Evolutionary conservation across 1,140 invertebrate species (phyloP).

Genomic region (Lasaia peninsularis): DNA sequence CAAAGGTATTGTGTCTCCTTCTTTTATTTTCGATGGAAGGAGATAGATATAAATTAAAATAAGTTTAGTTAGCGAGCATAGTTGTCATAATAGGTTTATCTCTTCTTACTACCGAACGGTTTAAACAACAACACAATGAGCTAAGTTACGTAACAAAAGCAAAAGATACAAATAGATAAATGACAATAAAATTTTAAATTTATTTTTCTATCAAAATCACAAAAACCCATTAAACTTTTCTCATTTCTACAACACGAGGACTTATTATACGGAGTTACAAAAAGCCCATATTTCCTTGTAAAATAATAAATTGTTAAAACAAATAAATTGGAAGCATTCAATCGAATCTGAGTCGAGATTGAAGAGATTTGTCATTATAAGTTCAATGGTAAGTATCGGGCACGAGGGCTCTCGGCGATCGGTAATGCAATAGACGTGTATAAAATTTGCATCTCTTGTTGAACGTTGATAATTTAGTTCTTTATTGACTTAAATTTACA

Average conservation of each 20-base stretch:
- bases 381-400: constrained; percentile 1
- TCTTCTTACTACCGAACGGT: no score
- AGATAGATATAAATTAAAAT: no score
- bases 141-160: no score
- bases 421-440: constrained; percentile 17
- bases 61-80: no score
- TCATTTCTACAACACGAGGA: constrained; percentile 8
- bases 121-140: no score
- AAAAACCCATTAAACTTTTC: constrained; percentile 11
- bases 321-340: constrained; percentile 11
- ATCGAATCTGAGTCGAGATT: constrained; percentile 4
- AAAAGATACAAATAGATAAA: neutral
- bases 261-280: constrained; percentile 1
- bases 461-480: constrained; percentile 26
- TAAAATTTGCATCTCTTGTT: constrained; percentile 31
- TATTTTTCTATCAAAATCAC: constrained; percentile 3
- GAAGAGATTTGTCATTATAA: constrained; percentile 11
- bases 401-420: neutral
- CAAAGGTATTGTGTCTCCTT: no score
- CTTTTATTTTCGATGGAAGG: no score
- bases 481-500: constrained; percentile 33
- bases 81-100: no score
- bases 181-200: constrained; percentile 2
- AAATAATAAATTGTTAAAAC: constrained; percentile 11
- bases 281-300: constrained; percentile 1